Base-by-base conservation (phyloP, 2,113 vertebrate species). In the Trochalopteron elliotii region DNA sequence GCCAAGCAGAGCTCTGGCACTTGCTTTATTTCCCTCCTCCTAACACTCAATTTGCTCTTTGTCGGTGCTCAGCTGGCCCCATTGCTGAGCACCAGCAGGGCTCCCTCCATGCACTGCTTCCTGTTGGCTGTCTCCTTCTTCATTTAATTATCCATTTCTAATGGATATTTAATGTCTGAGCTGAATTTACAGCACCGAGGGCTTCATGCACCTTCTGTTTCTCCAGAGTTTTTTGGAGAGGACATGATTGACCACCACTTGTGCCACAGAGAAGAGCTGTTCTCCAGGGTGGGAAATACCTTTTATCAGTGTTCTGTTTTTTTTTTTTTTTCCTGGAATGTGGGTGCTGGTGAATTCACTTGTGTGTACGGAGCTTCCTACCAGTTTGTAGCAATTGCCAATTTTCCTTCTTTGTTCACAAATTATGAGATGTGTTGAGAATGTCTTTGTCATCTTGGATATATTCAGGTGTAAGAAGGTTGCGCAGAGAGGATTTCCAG, bases 141-240 rank as follows among this genome's bases (percentile, higher is more conserved):
- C 90, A 97, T 97, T 97, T 96, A 93, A 92, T 97, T 95, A 96
- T 74, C 95, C 71, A 42, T 87, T 95, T 88, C 88, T 94, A 96
- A 96, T 94, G 80, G 37, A 28, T 92, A 68, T 94, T 95, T 96
- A 94, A 96, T 92, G 76, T 84, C 89, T 86, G 83, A 53, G 47
- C 69, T 91, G 70, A 92, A 93, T 95, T 94, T 96, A 82, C 65
- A 40, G 74, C 39, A 70, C 23, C 1, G 1, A 75, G 72, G 49
- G n/a, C 57, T 93, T 89, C 0, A 2, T 45, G 50, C 64, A 37
- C 86, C 65, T 93, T 93, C 80, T 91, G 65, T 39, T 95, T 79
- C 82, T 84, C 61, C 68, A 85, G 69, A 64, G 20, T 15, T 53
- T 53, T 87, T 72, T 61, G 59, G 33, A 42, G 24, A 80, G 63